A percentile compares a stretch with the other conserved stretches of the same genome.
Conservation (phyloP, 2,797 vertebrate species). For the Crypturellus tataupa region DNA sequence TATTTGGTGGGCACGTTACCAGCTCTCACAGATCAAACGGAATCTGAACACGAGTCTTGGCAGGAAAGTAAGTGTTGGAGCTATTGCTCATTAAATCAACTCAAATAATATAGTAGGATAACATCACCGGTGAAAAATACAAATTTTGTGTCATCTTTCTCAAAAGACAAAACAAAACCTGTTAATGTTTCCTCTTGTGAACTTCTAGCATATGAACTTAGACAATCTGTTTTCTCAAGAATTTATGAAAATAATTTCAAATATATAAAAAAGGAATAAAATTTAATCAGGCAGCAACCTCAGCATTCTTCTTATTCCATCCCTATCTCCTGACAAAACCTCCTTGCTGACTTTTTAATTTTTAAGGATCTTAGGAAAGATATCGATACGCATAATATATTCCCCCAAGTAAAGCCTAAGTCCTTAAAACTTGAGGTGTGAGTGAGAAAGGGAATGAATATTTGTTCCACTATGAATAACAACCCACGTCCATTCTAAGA, state of each 20-base stretch:
- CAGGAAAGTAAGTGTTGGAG: background rate
- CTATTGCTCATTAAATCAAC: conserved; percentile 34
- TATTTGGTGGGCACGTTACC: background rate
- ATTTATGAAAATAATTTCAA: conserved; percentile 10
- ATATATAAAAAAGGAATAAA: background rate
- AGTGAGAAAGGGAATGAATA: background rate
- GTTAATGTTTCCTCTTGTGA: conserved; percentile 41
- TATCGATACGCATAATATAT: background rate
- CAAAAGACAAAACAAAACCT: conserved; percentile 16
- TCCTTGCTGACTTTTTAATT: background rate
- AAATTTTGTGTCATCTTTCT: conserved; percentile 22
- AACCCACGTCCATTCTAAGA: background rate
- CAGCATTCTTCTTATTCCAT: background rate
- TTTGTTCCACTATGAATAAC: background rate
- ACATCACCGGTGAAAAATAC: background rate
- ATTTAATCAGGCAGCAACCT: background rate
- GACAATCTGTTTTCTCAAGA: conserved; percentile 31
- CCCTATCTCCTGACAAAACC: background rate
- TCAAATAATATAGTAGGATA: background rate
- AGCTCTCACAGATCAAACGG: background rate
- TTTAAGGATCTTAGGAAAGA: background rate
- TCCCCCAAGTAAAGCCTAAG: background rate
- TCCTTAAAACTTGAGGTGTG: background rate
- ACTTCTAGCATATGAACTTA: conserved; percentile 16
- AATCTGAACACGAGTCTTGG: background rate